These are phyloP conservation scores for Pseudochirops corinnae DNA, from an alignment of 2,797 vertebrate species.

Conservation along the genomic window DNA sequence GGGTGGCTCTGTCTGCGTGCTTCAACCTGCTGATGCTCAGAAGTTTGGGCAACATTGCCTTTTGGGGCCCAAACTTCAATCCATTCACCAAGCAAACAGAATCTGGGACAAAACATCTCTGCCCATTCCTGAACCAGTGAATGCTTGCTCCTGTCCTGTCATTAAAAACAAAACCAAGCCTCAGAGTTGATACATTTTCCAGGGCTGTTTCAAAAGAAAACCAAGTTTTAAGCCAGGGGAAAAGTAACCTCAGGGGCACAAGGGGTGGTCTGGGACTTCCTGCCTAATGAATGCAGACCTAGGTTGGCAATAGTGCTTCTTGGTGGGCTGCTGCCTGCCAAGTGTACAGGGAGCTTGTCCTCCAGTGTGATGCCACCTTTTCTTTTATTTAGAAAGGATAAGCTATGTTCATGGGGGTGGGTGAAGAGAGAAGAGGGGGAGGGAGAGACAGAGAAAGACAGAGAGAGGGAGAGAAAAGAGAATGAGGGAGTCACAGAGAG, in stretches of 20 bases:
- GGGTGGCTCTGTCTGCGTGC: background rate
- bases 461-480: background rate
- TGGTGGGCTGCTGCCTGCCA: slow-evolving; percentile 3
- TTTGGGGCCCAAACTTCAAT: slow-evolving; percentile 36
- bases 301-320: background rate
- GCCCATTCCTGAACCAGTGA: background rate
- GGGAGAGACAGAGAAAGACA: background rate
- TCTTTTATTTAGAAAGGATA: slow-evolving; percentile 34
- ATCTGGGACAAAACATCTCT: background rate
- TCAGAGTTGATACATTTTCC: slow-evolving; percentile 20
- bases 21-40: background rate
- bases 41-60: background rate
- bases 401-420: background rate
- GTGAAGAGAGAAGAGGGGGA: accelerated
- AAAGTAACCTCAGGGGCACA: slow-evolving; percentile 10
- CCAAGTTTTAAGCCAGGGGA: slow-evolving; percentile 17
- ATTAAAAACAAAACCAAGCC: slow-evolving; percentile 36
- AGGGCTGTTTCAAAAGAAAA: slow-evolving; percentile 24
- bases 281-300: background rate
- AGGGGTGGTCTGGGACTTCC: slow-evolving; percentile 32
- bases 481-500: background rate
- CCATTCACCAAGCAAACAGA: slow-evolving; percentile 12
- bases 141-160: background rate
- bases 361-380: slow-evolving; percentile 20
- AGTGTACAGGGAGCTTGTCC: slow-evolving; percentile 17